A percentile compares a stretch with the other conserved stretches of the same genome.
These are phyloP conservation scores for Sinopyrophorus schimmeli DNA, from an alignment of 2,888 invertebrate genomes.

Conservation along the genomic window DNA sequence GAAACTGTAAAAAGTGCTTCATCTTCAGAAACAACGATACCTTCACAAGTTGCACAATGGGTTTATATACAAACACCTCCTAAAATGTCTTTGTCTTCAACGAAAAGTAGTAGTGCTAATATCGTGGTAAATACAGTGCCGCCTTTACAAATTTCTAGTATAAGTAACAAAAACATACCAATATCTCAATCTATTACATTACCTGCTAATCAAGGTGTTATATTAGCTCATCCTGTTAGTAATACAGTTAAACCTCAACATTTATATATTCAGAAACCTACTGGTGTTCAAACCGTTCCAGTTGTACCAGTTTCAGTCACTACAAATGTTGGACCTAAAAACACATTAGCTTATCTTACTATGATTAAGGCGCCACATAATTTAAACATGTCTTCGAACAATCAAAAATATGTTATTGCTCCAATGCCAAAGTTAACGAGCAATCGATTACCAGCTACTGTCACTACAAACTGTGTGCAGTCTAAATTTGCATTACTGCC, in stretches of 20 bases:
- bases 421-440: slow-evolving; percentile 64
- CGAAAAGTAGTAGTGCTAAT: slow-evolving; percentile 27
- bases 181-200: slow-evolving; percentile 25
- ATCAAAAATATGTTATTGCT: slow-evolving; percentile 62
- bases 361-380: slow-evolving; percentile 60
- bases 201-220: slow-evolving; percentile 39
- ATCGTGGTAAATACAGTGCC: slow-evolving; percentile 40
- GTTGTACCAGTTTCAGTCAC: slow-evolving; percentile 59
- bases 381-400: slow-evolving; percentile 37
- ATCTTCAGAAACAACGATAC: slow-evolving; percentile 25
- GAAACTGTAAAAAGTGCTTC: slow-evolving; percentile 18
- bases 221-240: slow-evolving; percentile 40
- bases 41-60: slow-evolving; percentile 43
- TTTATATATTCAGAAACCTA: slow-evolving; percentile 62
- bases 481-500: slow-evolving; percentile 52
- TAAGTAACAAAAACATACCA: slow-evolving; percentile 34
- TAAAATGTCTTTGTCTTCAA: slow-evolving; percentile 40
- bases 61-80: slow-evolving; percentile 64
- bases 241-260: slow-evolving; percentile 53
- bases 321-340: slow-evolving; percentile 53
- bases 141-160: slow-evolving; percentile 44
- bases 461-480: slow-evolving; percentile 60
- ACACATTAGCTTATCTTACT: slow-evolving; percentile 59
- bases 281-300: slow-evolving; percentile 55
- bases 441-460: slow-evolving; percentile 61